Conservation (phyloP, 1,140 invertebrate species). For the Formica selysi region DNA sequence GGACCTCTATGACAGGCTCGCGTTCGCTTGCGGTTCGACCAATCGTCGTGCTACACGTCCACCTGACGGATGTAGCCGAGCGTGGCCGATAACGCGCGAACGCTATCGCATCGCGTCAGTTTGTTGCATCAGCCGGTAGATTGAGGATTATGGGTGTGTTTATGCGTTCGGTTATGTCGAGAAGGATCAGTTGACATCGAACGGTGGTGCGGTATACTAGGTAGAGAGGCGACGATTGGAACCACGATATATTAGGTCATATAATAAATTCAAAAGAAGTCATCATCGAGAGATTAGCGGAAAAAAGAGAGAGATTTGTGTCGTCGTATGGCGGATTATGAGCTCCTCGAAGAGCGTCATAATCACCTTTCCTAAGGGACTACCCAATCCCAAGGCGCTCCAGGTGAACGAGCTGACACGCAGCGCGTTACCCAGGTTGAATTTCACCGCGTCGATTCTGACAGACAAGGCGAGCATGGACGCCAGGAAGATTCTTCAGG, state of each 20-base stretch:
- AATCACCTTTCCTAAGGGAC: slow-evolving; percentile 82
- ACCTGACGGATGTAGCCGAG: background rate
- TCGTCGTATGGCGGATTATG: slow-evolving; percentile 80
- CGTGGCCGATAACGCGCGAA: background rate
- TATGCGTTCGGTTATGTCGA: background rate
- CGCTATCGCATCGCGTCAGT: background rate
- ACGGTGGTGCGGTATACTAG: background rate
- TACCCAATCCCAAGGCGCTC: slow-evolving; percentile 69
- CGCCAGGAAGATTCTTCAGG: slow-evolving; percentile 65
- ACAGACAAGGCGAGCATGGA: slow-evolving; percentile 77
- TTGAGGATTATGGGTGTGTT: background rate
- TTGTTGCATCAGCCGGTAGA: background rate
- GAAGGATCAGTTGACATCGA: background rate
- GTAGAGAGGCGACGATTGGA: slow-evolving; percentile 4
- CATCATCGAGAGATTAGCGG: too few relatives aligned
- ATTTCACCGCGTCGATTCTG: slow-evolving; percentile 80
- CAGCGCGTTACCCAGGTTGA: slow-evolving; percentile 73
- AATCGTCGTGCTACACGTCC: background rate
- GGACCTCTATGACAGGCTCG: background rate
- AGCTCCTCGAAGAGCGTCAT: slow-evolving; percentile 82
- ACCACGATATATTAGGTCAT: background rate
- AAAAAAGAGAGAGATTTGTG: too few relatives aligned
- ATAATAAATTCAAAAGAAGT: too few relatives aligned
- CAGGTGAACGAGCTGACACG: slow-evolving; percentile 48
- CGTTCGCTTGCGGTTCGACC: background rate